Evolutionary conservation across 2,888 invertebrate species (phyloP), one percentile per base, ranked within the genome.

Genomic region (Eucera pruinosa): DNA sequence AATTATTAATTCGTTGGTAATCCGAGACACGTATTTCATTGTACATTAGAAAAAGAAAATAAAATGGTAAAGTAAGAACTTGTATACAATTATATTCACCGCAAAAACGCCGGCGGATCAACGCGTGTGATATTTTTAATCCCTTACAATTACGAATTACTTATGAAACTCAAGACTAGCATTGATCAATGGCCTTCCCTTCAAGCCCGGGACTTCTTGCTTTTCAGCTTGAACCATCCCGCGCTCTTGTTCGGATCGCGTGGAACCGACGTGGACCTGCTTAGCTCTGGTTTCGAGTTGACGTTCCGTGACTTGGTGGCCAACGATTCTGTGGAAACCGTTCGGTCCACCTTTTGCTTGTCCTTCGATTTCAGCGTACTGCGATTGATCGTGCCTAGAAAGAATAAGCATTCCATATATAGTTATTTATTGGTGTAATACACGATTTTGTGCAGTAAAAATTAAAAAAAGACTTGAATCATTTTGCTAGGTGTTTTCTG

Each of bases 211-310:
- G 90, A 92, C 85, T 93, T 93, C 81, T 92, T 93, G 89, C 89
- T 92, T 87, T 94, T 95, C 87, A 95, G 91, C 90, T 95, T 95
- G 88, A 96, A 96, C 96, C 96, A 96, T 66, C 95, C 95, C 43
- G 96, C 95, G 77, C 95, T 95, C 90, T 96, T 95, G 87, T 94
- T 95, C 58, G 95, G 94, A 88, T 96, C 95, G 86, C 95, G 95
- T 57, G 96, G 96, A 94, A 96, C 96, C 7, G 96, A 96, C 55
- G 95, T 94, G 0, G 96, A 96, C 71, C 96, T 93, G 95, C 91
- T 84, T 91, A 93, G 70, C 94, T 95, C 80, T 93, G 92, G 50
- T 93, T 90, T 81, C 48, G 89, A 85, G 86, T 88, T 87, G 57
- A 90, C 81, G 87, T 85, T 83, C 83, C 90, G 90, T 73, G 91